Evolutionary conservation across 2,888 invertebrate genomes (phyloP).

Genomic region (Melolontha melolontha): DNA sequence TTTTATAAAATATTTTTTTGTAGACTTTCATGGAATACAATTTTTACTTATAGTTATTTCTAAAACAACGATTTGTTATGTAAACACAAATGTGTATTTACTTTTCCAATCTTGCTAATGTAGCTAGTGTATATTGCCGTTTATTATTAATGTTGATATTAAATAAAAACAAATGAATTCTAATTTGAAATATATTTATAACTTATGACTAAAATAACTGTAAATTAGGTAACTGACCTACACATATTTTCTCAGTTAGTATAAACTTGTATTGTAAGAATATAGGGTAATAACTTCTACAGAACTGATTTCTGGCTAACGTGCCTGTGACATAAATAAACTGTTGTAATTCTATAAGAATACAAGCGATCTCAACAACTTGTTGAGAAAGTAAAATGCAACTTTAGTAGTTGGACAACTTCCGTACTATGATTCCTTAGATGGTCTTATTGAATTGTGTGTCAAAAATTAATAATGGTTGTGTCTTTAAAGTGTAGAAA

Average conservation of each 20-base stretch:
- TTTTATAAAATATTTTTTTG: too few species aligned
- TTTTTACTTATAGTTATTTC: too few species aligned
- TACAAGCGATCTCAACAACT: conserved; percentile 1
- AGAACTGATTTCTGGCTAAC: conserved; percentile 14
- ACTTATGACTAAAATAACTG: conserved; percentile 20
- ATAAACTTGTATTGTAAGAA: not conserved
- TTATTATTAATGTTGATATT: too few species aligned
- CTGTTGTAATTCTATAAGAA: conserved; percentile 9
- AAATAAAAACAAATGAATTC: too few species aligned
- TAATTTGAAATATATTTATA: conserved; percentile 11
- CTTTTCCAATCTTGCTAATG: too few species aligned
- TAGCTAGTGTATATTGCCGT: too few species aligned
- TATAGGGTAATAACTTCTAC: conserved; percentile 9
- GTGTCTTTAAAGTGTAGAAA: conserved; percentile 56
- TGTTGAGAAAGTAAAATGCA: conserved; percentile 26
- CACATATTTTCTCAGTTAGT: conserved; percentile 7
- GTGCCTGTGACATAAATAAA: conserved; percentile 23
- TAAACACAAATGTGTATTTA: too few species aligned
- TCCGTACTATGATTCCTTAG: not conserved
- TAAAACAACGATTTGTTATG: too few species aligned
- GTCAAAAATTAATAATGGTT: not conserved
- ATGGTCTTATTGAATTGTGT: too few species aligned
- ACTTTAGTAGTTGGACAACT: not conserved
- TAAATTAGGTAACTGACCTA: conserved; percentile 38
- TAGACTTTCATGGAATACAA: too few species aligned